Percentiles rank a stretch among this genome's conserved stretches.
Evolutionary conservation across 2,797 vertebrate species (phyloP).

Genomic region (Acanthornis magna): DNA sequence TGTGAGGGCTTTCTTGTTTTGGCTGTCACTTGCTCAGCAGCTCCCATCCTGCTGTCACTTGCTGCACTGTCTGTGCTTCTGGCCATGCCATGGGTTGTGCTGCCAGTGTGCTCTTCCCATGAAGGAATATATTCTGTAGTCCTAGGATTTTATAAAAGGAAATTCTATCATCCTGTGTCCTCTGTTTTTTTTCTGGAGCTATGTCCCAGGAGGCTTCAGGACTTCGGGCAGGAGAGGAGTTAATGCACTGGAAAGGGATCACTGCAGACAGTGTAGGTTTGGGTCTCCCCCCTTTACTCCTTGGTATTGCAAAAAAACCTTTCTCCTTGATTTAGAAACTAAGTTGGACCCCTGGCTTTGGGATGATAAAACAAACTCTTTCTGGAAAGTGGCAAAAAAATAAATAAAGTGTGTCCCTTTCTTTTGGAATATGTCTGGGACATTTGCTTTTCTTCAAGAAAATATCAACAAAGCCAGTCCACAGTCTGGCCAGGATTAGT

Average conservation of each 20-base stretch:
- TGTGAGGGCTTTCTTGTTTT: neutral
- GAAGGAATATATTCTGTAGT: neutral
- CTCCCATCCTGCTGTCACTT: neutral
- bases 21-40: neutral
- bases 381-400: conserved; percentile 4
- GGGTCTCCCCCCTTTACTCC: neutral
- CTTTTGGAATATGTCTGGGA: neutral
- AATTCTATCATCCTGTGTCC: neutral
- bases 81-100: neutral
- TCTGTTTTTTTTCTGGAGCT: neutral
- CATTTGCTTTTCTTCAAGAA: neutral
- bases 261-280: neutral
- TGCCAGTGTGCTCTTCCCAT: neutral
- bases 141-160: neutral
- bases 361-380: neutral
- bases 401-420: neutral
- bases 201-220: neutral
- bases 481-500: neutral
- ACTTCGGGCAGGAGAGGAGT: neutral
- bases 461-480: neutral
- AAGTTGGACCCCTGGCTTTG: neutral
- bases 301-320: neutral
- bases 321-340: neutral
- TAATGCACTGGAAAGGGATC: neutral
- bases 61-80: neutral